These are phyloP conservation scores for Leptinotarsa lineolata DNA, from an alignment of 1,140 invertebrate species.

Conservation along the genomic window DNA sequence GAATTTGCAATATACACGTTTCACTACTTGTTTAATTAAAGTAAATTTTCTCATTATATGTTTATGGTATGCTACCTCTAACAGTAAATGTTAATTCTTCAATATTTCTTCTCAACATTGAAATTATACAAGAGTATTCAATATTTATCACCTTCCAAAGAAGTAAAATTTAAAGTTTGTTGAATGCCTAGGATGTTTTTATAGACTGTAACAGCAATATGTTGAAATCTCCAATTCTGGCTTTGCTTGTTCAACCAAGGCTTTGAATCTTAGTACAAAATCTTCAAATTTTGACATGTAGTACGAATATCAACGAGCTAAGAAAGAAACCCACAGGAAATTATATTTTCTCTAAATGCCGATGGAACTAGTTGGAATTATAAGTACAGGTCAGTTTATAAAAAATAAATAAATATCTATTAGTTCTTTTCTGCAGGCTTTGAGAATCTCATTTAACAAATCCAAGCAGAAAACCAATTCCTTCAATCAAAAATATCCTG, in stretches of 20 bases:
- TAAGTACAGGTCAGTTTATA: conserved; percentile 29
- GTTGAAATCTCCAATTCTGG: conserved; percentile 23
- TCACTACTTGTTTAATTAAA: conserved; percentile 26
- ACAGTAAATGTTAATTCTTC: conserved; percentile 29
- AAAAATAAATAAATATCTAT: conserved; percentile 31
- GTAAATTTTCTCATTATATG: conserved; percentile 19
- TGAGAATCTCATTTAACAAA: conserved; percentile 9
- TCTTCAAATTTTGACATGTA: conserved; percentile 25
- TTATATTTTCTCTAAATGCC: conserved; percentile 22
- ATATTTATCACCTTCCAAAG: conserved; percentile 18
- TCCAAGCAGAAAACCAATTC: conserved; percentile 16
- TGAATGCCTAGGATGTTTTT: conserved; percentile 12
- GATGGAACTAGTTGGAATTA: conserved; percentile 23
- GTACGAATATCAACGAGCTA: conserved; percentile 24
- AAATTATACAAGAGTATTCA: conserved; percentile 29
- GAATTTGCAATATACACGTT: conserved; percentile 33
- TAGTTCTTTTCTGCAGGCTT: not conserved
- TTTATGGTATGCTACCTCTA: conserved; percentile 28
- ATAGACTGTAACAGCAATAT: conserved; percentile 2
- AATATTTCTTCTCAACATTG: conserved; percentile 26
- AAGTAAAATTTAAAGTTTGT: conserved; percentile 2
- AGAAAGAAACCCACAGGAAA: conserved; percentile 31
- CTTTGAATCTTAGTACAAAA: conserved; percentile 25
- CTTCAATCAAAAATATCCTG: conserved; percentile 23
- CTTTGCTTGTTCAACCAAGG: conserved; percentile 15